phyloP scores from a whole-genome alignment of 1,140 invertebrate genomes.

The Dendrolimus punctatus region DNA sequence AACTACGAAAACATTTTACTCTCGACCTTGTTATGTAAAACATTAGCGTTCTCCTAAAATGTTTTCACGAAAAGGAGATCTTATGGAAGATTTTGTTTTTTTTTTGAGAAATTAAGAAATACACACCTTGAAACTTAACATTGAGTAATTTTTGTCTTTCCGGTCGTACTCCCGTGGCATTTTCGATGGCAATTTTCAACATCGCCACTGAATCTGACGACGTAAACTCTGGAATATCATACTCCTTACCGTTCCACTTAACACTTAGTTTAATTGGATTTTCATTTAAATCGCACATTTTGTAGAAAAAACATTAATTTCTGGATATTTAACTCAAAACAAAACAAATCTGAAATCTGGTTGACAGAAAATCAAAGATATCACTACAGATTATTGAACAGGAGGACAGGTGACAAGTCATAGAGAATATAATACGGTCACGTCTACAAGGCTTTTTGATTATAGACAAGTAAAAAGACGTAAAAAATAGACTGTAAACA shows the following conservation, averaged over 20 bases:
- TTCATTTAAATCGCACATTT: constrained; percentile 66
- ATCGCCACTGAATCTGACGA: constrained; percentile 82
- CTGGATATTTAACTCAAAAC: constrained; percentile 33
- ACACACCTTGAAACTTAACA: constrained; percentile 88
- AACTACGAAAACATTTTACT: too few species aligned
- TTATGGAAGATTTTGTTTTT: neutral
- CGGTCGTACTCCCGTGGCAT: constrained; percentile 86
- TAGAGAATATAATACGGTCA: too few species aligned
- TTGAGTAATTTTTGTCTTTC: constrained; percentile 95
- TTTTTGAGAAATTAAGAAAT: constrained; percentile 1
- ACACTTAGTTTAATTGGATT: constrained; percentile 76
- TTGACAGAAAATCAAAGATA: neutral
- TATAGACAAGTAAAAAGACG: too few species aligned
- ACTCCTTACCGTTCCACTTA: constrained; percentile 95
- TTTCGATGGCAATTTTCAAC: constrained; percentile 86
- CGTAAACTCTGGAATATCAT: constrained; percentile 78
- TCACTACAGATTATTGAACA: neutral
- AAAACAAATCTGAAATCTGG: constrained; percentile 33
- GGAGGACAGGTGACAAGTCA: too few species aligned
- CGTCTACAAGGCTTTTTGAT: too few species aligned
- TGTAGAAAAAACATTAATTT: constrained; percentile 25
- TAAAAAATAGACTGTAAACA: too few species aligned
- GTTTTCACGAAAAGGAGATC: too few species aligned
- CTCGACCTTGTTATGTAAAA: too few species aligned
- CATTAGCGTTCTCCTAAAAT: too few species aligned